Evolutionary conservation across 2,797 vertebrate species (phyloP), one percentile per base, ranked within the genome.

Genomic region (Lophius americanus): DNA sequence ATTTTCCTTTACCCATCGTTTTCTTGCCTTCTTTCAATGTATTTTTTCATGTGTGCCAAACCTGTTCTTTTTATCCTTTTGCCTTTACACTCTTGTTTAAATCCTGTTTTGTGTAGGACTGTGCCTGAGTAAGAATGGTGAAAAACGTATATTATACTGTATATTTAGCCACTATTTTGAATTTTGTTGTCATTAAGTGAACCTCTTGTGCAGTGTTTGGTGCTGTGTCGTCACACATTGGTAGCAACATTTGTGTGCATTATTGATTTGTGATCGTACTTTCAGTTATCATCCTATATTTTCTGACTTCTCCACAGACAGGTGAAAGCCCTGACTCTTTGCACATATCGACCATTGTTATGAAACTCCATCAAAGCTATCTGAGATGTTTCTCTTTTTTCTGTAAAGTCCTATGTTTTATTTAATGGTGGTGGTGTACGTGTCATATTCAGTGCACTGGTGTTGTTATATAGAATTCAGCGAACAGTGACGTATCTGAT

Each of bases 191-290:
- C 90, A 91, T 89, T 77, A 90, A 91, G 88, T 91, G 88, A 91
- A 89, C 85, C 91, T 91, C 85, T 89, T 81, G 91, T 92, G 89
- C 86, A 84, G 89, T 92, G 89, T 89, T 85, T 61, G 83, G 91
- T 91, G 91, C 76, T 78, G 90, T 92, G 90, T 88, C 72, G 86
- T 92, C 90, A 87, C 89, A 91, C 85, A 91, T 89, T 90, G 81
- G 89, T 79, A 85, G 67, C 82, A 82, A 75, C 78, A 75, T 85
- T 59, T 80, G 76, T 87, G 85, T 89, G 82, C 82, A 80, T 91
- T 89, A 78, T 85, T 85, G 84, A 78, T 82, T 88, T 90, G 85
- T 89, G 82, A 84, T 82, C 85, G 71, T 86, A 68, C 23, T 54
- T 89, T 82, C 32, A 33, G 77, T 87, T 85, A 56, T 74, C 71